phyloP scores from a whole-genome alignment of 64 coral and sea anemone species.

The Dendronephthya gigantea region DNA sequence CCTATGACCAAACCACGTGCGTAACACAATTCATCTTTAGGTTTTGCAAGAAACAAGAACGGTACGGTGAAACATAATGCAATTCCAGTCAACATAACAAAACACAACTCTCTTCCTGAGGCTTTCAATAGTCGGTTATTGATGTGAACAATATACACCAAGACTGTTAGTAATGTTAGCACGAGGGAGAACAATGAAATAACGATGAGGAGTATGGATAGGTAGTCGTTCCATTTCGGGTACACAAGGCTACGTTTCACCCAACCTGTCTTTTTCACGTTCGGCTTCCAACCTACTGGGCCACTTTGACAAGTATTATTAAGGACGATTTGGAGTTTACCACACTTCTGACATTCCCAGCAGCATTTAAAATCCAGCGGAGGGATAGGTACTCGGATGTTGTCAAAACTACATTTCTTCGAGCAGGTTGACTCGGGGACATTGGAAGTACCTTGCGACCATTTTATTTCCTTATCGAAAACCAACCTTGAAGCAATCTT shows the following conservation, averaged over 20 bases:
- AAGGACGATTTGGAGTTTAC: not conserved
- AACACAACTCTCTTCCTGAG: conserved; percentile 79
- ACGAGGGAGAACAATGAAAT: conserved; percentile 49
- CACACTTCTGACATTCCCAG: not conserved
- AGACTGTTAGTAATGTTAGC: conserved; percentile 27
- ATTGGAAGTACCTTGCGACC: not conserved
- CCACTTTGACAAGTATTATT: not conserved
- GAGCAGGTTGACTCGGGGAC: not conserved
- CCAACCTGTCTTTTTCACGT: not conserved
- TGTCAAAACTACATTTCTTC: not conserved
- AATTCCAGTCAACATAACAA: conserved; percentile 32
- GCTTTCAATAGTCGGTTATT: conserved; percentile 82
- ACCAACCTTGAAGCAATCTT: not conserved
- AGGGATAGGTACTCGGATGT: not conserved
- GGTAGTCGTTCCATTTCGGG: conserved; percentile 34
- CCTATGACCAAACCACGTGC: conserved; percentile 13
- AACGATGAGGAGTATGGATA: conserved; percentile 53
- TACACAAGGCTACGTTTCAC: not conserved
- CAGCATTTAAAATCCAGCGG: not conserved
- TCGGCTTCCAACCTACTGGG: not conserved
- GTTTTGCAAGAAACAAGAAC: conserved; percentile 27
- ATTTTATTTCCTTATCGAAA: not conserved
- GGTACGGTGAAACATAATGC: conserved; percentile 28
- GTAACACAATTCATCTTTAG: conserved; percentile 16
- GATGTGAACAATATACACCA: conserved; percentile 41